phyloP scores from a whole-genome alignment of 2,888 invertebrate species.

The Yponomeuta evonymella region DNA sequence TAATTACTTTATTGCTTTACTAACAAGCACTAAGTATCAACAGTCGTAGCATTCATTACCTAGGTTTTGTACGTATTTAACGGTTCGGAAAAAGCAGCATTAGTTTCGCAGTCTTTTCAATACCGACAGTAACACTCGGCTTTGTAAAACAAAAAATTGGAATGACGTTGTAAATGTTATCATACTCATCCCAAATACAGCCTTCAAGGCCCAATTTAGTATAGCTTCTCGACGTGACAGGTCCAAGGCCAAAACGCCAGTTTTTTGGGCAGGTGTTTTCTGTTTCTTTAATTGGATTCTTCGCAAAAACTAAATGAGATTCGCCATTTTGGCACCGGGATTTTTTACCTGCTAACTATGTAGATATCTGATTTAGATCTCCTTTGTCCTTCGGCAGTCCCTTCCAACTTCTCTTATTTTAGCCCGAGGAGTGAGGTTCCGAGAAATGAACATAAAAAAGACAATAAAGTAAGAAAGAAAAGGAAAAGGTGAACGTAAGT shows the following conservation, averaged over 20 bases:
- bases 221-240: slow-evolving; percentile 9
- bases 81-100: too few relatives aligned
- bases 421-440: not conserved
- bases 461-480: too few relatives aligned
- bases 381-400: not conserved
- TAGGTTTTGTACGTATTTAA: too few relatives aligned
- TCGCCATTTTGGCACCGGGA: slow-evolving; percentile 25
- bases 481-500: not conserved
- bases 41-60: too few relatives aligned
- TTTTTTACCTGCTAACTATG: slow-evolving; percentile 12
- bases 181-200: not conserved
- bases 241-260: slow-evolving; percentile 6
- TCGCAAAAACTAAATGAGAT: slow-evolving; percentile 27
- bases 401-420: not conserved
- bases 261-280: slow-evolving; percentile 25
- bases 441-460: not conserved
- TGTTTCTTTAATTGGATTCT: slow-evolving; percentile 27
- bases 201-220: not conserved
- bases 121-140: too few relatives aligned
- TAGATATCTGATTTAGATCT: slow-evolving; percentile 5
- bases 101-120: too few relatives aligned
- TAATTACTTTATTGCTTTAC: too few relatives aligned
- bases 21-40: too few relatives aligned
- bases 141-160: too few relatives aligned
- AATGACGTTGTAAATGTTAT: too few relatives aligned